Evolutionary conservation across 2,888 invertebrate species (phyloP).

Genomic region (Heteromurus nitidus): DNA sequence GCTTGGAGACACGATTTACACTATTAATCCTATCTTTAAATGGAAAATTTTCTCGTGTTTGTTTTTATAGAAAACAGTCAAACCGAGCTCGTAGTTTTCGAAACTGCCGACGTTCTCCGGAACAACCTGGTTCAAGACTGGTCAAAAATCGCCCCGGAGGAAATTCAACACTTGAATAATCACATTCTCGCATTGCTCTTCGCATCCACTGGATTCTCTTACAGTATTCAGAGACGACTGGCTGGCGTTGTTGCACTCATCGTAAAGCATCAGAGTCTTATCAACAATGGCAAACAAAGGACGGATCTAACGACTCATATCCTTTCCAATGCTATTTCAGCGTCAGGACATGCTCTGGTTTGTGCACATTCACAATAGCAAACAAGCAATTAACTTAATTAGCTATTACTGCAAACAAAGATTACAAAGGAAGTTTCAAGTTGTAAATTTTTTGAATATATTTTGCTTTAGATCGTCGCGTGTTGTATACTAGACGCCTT

Average conservation of each 20-base stretch:
- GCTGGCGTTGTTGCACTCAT: slow-evolving; percentile 70
- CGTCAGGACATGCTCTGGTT: slow-evolving; percentile 62
- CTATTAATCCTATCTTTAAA: too few relatives aligned
- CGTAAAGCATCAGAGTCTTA: slow-evolving; percentile 72
- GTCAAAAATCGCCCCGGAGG: slow-evolving; percentile 76
- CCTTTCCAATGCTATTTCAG: slow-evolving; percentile 55
- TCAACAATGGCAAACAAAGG: slow-evolving; percentile 69
- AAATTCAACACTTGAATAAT: slow-evolving; percentile 70
- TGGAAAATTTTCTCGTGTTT: too few relatives aligned
- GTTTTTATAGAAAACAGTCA: slow-evolving; percentile 80
- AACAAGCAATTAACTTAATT: slow-evolving; percentile 10
- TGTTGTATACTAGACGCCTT: slow-evolving; percentile 88
- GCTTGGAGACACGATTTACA: too few relatives aligned
- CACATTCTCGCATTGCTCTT: slow-evolving; percentile 67
- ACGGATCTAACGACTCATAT: slow-evolving; percentile 69
- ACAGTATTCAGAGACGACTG: slow-evolving; percentile 69
- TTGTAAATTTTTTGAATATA: neutral
- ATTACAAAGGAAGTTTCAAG: neutral
- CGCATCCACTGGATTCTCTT: slow-evolving; percentile 66
- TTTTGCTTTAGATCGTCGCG: slow-evolving; percentile 84
- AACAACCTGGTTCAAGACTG: slow-evolving; percentile 90
- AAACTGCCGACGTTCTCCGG: slow-evolving; percentile 89
- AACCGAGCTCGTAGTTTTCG: slow-evolving; percentile 89
- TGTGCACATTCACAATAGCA: slow-evolving; percentile 23
- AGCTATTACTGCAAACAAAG: neutral